phyloP scores from a whole-genome alignment of 2,797 vertebrate species.

The Premnoplex brunnescens region DNA sequence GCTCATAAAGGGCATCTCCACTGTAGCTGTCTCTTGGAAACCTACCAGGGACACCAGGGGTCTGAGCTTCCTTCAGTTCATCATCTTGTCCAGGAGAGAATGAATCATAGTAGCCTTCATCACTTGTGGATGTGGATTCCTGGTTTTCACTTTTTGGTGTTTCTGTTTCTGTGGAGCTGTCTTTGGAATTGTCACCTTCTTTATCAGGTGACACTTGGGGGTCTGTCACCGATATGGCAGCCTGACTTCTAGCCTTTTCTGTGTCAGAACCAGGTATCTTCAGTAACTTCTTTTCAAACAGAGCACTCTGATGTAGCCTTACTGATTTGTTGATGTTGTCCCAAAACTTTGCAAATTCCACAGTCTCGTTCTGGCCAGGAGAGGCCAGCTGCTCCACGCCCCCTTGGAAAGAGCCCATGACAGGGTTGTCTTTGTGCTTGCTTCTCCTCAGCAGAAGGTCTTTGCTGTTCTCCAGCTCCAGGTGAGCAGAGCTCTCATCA shows the following conservation, averaged over 20 bases:
- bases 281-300: conserved; percentile 60
- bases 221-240: not conserved
- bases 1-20: conserved; percentile 86
- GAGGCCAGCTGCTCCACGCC: conserved; percentile 80
- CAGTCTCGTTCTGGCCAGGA: conserved; percentile 75
- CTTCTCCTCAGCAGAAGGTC: conserved; percentile 45
- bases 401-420: conserved; percentile 74
- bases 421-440: conserved; percentile 65
- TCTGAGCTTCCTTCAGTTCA: conserved; percentile 70
- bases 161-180: conserved; percentile 73
- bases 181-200: conserved; percentile 70
- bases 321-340: conserved; percentile 77
- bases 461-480: conserved; percentile 71
- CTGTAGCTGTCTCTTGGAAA: conserved; percentile 86
- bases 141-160: conserved; percentile 85
- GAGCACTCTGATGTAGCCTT: conserved; percentile 65
- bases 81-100: conserved; percentile 83
- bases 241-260: conserved; percentile 8
- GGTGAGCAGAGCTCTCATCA: conserved; percentile 79
- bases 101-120: conserved; percentile 87
- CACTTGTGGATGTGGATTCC: conserved; percentile 82
- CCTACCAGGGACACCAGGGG: conserved; percentile 53
- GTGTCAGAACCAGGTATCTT: not conserved
- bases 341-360: conserved; percentile 81
- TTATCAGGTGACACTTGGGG: conserved; percentile 52